Percentiles rank a stretch among this genome's conserved stretches.
Evolutionary conservation across 2,797 vertebrate genomes (phyloP).

Genomic region (Iguana delicatissima): DNA sequence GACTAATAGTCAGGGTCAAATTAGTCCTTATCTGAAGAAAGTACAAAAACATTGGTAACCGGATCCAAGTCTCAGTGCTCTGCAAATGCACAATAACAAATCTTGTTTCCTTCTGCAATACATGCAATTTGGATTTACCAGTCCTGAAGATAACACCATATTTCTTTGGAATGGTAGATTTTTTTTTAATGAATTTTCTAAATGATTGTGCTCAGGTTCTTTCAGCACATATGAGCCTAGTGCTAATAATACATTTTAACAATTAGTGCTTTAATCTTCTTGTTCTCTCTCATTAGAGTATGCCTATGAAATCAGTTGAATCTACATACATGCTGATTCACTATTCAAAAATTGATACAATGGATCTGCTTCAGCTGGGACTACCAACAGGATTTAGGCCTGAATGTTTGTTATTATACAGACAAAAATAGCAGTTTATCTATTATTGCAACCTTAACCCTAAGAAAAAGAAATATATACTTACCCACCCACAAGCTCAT

Average conservation of each 20-base stretch:
- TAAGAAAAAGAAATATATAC: neutral
- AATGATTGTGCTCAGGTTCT: neutral
- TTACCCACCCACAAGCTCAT: neutral
- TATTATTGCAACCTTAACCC: neutral
- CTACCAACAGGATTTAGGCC: too few relatives aligned
- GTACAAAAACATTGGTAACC: neutral
- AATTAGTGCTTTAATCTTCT: too few relatives aligned
- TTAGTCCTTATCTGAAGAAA: neutral
- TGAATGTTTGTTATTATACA: neutral
- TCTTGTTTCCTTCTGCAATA: neutral
- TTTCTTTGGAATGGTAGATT: neutral
- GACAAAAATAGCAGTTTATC: neutral
- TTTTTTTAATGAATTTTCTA: too few relatives aligned
- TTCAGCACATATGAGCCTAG: neutral
- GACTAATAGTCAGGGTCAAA: neutral
- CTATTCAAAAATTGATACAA: too few relatives aligned
- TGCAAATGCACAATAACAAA: neutral
- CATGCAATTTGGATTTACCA: neutral
- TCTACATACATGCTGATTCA: too few relatives aligned
- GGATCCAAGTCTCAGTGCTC: neutral
- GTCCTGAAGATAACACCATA: neutral
- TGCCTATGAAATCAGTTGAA: too few relatives aligned
- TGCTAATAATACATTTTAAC: neutral
- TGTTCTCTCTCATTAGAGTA: too few relatives aligned
- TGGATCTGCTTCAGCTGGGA: too few relatives aligned